Conservation (phyloP, 2,113 vertebrate genomes). For the Brevimyrus niger region DNA sequence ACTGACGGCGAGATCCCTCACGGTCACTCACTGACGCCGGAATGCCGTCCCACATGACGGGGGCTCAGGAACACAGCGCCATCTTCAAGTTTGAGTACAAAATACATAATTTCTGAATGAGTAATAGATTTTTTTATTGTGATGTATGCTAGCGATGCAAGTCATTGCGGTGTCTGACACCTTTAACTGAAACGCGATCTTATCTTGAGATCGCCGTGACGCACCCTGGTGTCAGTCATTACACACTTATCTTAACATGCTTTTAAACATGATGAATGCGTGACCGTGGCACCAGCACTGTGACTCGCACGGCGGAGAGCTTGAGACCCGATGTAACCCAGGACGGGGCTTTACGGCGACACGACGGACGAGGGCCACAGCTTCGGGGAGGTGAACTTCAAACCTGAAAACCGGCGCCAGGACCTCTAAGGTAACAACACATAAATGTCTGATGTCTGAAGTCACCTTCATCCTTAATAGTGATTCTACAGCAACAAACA, state of each 20-base stretch:
- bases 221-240: not conserved
- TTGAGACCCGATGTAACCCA: not conserved
- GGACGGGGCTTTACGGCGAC: not conserved
- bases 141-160: not conserved
- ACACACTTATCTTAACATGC: not conserved
- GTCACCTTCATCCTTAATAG: not conserved
- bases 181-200: not conserved
- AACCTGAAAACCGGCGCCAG: not conserved
- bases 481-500: not conserved
- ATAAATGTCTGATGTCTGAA: not conserved
- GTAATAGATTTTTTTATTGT: not conserved
- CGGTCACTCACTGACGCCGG: not conserved
- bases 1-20: constrained; percentile 7
- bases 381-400: not conserved
- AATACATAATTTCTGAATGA: not conserved
- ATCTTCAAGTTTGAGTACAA: not conserved
- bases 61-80: not conserved
- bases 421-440: not conserved
- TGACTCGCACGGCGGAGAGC: not conserved
- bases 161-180: not conserved
- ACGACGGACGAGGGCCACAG: not conserved
- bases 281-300: not conserved
- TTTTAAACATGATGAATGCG: not conserved
- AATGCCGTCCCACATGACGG: not conserved
- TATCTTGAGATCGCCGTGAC: not conserved